Conservation (phyloP, 2,888 invertebrate species). For the Epirrita christyi region DNA sequence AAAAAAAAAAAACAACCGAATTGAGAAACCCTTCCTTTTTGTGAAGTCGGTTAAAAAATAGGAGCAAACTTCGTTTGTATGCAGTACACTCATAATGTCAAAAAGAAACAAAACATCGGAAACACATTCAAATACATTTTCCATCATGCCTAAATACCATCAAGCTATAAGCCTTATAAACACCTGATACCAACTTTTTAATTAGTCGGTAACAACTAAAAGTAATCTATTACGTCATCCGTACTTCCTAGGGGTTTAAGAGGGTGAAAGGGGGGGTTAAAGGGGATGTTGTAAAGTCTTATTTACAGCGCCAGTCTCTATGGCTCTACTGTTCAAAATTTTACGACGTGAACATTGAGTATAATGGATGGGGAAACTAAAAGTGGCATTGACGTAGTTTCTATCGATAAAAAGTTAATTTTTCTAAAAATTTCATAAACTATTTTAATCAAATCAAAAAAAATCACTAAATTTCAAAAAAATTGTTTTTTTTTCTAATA, state of each 20-base stretch:
- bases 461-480: too few relatives aligned
- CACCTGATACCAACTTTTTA: slow-evolving; percentile 11
- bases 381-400: neutral
- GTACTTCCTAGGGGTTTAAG: slow-evolving; percentile 12
- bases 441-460: too few relatives aligned
- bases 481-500: too few relatives aligned
- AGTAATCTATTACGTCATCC: slow-evolving; percentile 10
- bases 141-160: neutral
- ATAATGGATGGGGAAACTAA: neutral
- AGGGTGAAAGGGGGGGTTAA: neutral
- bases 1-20: too few relatives aligned
- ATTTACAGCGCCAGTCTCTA: slow-evolving; percentile 22
- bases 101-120: too few relatives aligned
- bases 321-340: slow-evolving; percentile 18
- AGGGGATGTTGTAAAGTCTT: slow-evolving; percentile 21
- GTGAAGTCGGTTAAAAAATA: too few relatives aligned
- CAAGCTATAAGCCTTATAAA: neutral
- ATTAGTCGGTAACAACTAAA: slow-evolving; percentile 13
- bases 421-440: too few relatives aligned
- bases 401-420: neutral
- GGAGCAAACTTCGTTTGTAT: too few relatives aligned
- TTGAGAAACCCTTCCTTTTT: too few relatives aligned
- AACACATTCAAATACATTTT: too few relatives aligned
- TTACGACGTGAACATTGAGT: slow-evolving; percentile 12
- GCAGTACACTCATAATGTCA: too few relatives aligned